Evolutionary conservation across 2,113 vertebrate genomes (phyloP), one percentile per base, ranked within the genome.

Genomic region (Misgurnus anguillicaudatus): DNA sequence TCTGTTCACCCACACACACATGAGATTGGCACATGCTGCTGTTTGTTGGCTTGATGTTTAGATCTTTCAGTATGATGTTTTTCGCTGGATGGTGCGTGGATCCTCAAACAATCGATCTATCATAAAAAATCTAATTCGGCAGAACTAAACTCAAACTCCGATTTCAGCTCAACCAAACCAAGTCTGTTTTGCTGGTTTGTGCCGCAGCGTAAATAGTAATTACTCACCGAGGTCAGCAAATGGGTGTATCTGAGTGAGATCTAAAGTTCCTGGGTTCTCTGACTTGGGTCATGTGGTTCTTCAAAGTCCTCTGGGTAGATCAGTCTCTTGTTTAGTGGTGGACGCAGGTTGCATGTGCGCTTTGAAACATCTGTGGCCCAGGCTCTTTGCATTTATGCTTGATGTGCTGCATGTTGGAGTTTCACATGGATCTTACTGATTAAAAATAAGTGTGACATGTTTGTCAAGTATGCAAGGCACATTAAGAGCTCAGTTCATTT

Each of bases 291-390:
- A 42, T 70, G 58, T 62, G 77, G 64, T 61, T 78, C 64, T 69
- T 83, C 77, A 75, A 79, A 83, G 64, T 61, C 63, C 45, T 79
- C 48, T 70, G 72, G 57, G 48, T 70, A 70, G 68, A 83, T 79
- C 13, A 0, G 47, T 53, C 48, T 62, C 77, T 69, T 79, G 70
- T 75, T 83, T 83, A 64, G 58, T 75, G 70, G 47, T 70, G 75
- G 62, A 70, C 64, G 75, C 45, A 75, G 75, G n/a, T 55, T 78
- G 39, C 51, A 79, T 82, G 58, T 63, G 69, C 38, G 39, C 55
- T 68, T 75, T 62, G 58, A 68, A 60, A 75, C 57, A 0, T 8
- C 13, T 47, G 16, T 21, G 21, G 53, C 55, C 16, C 9, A 10
- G 72, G 57, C 57, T 74, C 21, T 61, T 17, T 31, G 55, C 19